A percentile compares a stretch with the other conserved stretches of the same genome.
These are phyloP conservation scores for Agonopterix heracliana DNA, from an alignment of 2,888 invertebrate genomes.

Conservation along the genomic window DNA sequence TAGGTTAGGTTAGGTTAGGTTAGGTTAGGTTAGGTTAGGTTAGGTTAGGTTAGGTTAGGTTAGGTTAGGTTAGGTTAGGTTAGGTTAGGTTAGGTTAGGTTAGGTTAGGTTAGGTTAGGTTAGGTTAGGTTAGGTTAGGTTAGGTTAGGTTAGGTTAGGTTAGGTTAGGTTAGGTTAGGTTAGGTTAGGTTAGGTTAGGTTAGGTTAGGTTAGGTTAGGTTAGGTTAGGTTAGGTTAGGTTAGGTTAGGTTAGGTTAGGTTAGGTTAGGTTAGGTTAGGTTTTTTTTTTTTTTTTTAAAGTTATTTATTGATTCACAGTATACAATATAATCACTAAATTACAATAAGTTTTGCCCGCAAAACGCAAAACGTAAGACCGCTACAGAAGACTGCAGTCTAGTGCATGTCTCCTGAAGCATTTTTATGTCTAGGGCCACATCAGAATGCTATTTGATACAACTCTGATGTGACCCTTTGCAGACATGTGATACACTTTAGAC, in stretches of 20 bases:
- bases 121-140: slow-evolving; percentile 7
- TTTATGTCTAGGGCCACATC: too few relatives aligned
- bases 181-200: not conserved
- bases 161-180: not conserved
- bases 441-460: too few relatives aligned
- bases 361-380: too few relatives aligned
- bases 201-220: not conserved
- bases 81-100: slow-evolving; percentile 10
- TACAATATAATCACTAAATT: too few relatives aligned
- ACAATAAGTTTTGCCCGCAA: too few relatives aligned
- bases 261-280: not conserved
- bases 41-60: slow-evolving; percentile 8
- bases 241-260: not conserved
- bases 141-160: not conserved
- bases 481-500: too few relatives aligned
- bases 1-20: slow-evolving; percentile 8
- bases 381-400: too few relatives aligned
- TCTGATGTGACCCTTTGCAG: too few relatives aligned
- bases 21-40: slow-evolving; percentile 9
- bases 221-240: not conserved
- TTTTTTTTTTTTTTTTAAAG: too few relatives aligned
- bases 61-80: slow-evolving; percentile 11
- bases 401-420: too few relatives aligned
- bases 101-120: slow-evolving; percentile 7
- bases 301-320: too few relatives aligned